A percentile compares a stretch with the other conserved stretches of the same genome.
These are phyloP conservation scores for Rhagophthalmus giganteus DNA, from an alignment of 2,888 invertebrate species.

Conservation along the genomic window DNA sequence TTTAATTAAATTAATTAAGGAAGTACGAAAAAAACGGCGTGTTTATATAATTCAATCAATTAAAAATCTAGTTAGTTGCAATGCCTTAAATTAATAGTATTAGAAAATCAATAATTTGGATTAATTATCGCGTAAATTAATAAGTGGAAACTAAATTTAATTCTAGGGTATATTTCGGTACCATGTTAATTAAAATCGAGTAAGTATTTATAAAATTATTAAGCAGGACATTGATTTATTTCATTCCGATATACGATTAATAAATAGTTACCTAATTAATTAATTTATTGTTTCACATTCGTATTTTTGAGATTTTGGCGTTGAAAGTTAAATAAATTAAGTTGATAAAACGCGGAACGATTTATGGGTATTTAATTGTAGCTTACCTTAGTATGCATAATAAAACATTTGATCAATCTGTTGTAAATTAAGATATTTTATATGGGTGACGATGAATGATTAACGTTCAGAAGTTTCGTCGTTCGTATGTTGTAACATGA, in stretches of 20 bases:
- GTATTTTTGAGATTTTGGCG: background rate
- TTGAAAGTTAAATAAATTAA: background rate
- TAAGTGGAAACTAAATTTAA: slow-evolving; percentile 9
- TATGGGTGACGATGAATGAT: too few relatives aligned
- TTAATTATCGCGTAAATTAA: slow-evolving; percentile 15
- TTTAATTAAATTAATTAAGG: background rate
- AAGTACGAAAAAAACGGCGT: background rate
- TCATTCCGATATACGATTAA: background rate
- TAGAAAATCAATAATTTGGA: slow-evolving; percentile 17
- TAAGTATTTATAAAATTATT: slow-evolving; percentile 11
- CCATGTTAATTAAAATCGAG: slow-evolving; percentile 10
- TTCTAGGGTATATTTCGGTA: slow-evolving; percentile 5
- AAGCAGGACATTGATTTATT: slow-evolving; percentile 9
- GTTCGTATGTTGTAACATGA: too few relatives aligned
- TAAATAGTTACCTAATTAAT: background rate
- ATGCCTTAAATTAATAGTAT: slow-evolving; percentile 14
- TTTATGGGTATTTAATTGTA: background rate
- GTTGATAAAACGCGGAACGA: background rate
- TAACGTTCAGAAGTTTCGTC: too few relatives aligned
- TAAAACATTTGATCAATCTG: background rate
- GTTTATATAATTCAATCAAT: background rate
- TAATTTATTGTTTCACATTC: background rate
- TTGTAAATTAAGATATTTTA: too few relatives aligned
- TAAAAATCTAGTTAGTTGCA: slow-evolving; percentile 1
- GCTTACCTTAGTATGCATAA: background rate